Base-by-base conservation (phyloP, 2,797 vertebrate genomes). In the Gallinago stenura region DNA sequence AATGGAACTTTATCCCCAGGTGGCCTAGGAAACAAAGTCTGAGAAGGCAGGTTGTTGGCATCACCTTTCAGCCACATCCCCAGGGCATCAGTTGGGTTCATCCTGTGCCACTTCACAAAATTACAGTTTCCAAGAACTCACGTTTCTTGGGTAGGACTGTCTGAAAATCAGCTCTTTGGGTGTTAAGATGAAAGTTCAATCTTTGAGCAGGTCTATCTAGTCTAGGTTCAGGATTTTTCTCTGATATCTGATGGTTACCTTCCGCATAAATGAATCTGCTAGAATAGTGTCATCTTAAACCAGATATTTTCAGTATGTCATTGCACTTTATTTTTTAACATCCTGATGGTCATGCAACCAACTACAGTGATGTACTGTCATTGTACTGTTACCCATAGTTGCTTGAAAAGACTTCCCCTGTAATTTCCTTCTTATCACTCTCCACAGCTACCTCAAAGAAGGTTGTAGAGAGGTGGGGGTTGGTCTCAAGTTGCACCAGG, bases 51-150 rank as follows among this genome's bases (percentile, higher is more conserved):
- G 33, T 37, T 41, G 8, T 14, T 72, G 37, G 18, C 11, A 35
- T n/a, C 35, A 57, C 7, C 26, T 79, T 58, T 75, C 58, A 83
- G 4, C 28, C 48, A 30, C 0, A 17, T 12, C 80, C 7, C 39
- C 19, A 8, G 5, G 22, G 2, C 8, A 50, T 41, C 6, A 2
- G 15, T 64, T 1, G 1, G 13, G 15, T 60, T 73, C n/a, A 25
- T 21, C 60, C 16, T n/a, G 12, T 5, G 2, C 10, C 43, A 16
- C 20, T 26, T 46, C 22, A 28, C 24, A 43, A 53, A 86, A 39
- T 50, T 2, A 15, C 0, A 2, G 7, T 69, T 87, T 76, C 2
- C 22, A 58, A 35, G 39, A 8, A 7, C 28, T 54, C 4, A 0
- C 35, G 7, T 68, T 72, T 33, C 30, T 76, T 15, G 22, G 1